These are phyloP conservation scores for Chloroceryle amazona DNA, from an alignment of 2,797 vertebrate species.

Conservation along the genomic window DNA sequence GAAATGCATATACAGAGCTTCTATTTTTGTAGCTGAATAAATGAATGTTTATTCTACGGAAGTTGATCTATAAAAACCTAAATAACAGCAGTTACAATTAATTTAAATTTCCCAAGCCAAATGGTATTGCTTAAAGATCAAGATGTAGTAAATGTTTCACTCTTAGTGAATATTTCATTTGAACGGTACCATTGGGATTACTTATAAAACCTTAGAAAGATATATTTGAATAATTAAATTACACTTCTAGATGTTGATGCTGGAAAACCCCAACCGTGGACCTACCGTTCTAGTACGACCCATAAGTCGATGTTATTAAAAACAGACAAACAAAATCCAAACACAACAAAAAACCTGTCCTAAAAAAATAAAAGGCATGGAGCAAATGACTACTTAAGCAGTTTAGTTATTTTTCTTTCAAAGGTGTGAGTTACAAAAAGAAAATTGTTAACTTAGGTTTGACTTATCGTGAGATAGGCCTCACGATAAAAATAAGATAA, in stretches of 20 bases:
- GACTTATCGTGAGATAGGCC: not conserved
- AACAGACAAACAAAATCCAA: not conserved
- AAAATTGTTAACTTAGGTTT: not conserved
- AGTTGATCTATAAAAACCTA: not conserved
- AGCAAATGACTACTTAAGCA: not conserved
- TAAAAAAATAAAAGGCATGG: not conserved
- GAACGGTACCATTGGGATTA: not conserved
- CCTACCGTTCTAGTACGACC: not conserved
- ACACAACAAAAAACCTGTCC: not conserved
- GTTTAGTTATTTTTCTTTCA: not conserved
- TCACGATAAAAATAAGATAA: not conserved
- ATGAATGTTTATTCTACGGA: not conserved
- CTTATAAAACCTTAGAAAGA: not conserved
- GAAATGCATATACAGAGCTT: not conserved
- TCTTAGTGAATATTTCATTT: not conserved
- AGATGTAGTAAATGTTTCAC: not conserved
- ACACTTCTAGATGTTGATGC: accelerated
- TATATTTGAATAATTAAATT: not conserved
- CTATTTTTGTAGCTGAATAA: not conserved
- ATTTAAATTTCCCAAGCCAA: not conserved
- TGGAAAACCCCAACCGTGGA: not conserved
- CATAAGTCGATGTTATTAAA: not conserved
- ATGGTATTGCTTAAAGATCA: not conserved
- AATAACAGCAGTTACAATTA: not conserved
- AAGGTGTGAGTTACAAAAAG: not conserved